Conservation (phyloP, 1,140 invertebrate genomes). For the Zaprionus nigranus region DNA sequence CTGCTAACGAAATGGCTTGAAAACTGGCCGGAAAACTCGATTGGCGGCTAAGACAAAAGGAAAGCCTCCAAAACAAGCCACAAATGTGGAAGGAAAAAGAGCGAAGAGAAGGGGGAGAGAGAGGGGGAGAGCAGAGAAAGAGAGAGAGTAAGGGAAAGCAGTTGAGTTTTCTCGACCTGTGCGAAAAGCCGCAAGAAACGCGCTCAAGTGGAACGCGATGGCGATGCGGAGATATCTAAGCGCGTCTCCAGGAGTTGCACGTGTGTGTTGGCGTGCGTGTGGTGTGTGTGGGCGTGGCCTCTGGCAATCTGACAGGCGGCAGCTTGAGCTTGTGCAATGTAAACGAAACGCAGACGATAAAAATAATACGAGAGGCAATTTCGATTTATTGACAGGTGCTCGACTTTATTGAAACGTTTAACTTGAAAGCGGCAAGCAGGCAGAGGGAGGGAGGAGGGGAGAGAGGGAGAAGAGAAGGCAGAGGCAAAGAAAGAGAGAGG, state of each 20-base stretch:
- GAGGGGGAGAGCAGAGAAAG: background rate
- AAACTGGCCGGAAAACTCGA: slow-evolving; percentile 74
- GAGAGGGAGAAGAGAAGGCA: background rate
- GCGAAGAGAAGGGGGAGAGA: background rate
- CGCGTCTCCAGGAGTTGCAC: slow-evolving; percentile 28
- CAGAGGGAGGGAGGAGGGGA: background rate
- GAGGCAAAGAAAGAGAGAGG: too few species aligned
- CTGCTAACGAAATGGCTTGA: slow-evolving; percentile 53
- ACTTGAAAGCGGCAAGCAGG: slow-evolving; percentile 53
- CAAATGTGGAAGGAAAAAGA: slow-evolving; percentile 57
- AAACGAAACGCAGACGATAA: slow-evolving; percentile 80
- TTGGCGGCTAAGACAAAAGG: slow-evolving; percentile 52
- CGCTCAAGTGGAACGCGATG: slow-evolving; percentile 73
- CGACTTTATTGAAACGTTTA: slow-evolving; percentile 83
- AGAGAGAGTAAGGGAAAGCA: background rate
- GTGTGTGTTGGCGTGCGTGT: slow-evolving; percentile 26
- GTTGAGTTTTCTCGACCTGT: background rate
- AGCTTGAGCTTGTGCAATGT: slow-evolving; percentile 66
- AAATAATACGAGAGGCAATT: slow-evolving; percentile 83
- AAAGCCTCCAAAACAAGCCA: slow-evolving; percentile 22
- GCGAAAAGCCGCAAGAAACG: slow-evolving; percentile 57
- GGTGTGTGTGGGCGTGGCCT: slow-evolving; percentile 46
- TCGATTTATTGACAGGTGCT: slow-evolving; percentile 83
- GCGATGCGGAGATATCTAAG: slow-evolving; percentile 57
- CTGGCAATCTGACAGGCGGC: slow-evolving; percentile 48